Conservation (phyloP, 1,140 invertebrate genomes). For the Micrasema minimum region DNA sequence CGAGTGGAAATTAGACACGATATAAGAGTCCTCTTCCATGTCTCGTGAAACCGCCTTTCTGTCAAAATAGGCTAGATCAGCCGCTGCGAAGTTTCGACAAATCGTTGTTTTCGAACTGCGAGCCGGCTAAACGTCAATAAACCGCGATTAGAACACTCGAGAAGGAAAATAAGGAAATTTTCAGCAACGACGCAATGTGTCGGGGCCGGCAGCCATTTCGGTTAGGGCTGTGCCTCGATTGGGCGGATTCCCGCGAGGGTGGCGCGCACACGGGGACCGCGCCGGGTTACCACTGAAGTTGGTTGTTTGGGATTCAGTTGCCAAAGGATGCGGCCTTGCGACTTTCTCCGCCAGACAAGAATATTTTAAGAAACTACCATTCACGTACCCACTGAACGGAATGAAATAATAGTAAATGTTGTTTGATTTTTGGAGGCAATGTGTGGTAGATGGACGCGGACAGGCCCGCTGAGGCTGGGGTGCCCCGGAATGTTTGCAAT, state of each 20-base stretch:
- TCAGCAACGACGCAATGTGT: conserved; percentile 22
- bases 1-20: conserved; percentile 65
- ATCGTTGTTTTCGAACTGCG: conserved; percentile 17
- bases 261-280: conserved; percentile 28
- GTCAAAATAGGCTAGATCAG: conserved; percentile 3
- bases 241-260: conserved; percentile 48
- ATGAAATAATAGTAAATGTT: too few relatives aligned
- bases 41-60: conserved; percentile 20
- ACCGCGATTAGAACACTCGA: neutral
- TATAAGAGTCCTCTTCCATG: conserved; percentile 68
- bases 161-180: neutral
- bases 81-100: neutral
- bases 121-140: conserved; percentile 4
- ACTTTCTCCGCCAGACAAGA: too few relatives aligned
- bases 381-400: too few relatives aligned
- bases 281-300: conserved; percentile 24
- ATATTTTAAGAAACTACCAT: too few relatives aligned
- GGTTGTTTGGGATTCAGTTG: too few relatives aligned
- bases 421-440: too few relatives aligned
- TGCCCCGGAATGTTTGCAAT: too few relatives aligned
- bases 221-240: conserved; percentile 39
- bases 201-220: conserved; percentile 42
- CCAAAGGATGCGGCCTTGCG: too few relatives aligned
- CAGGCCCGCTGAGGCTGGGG: too few relatives aligned
- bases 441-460: too few relatives aligned